A percentile compares a stretch with the other conserved stretches of the same genome.
These are phyloP conservation scores for Naso thynnoides DNA, from an alignment of 2,797 vertebrate species.

Conservation along the genomic window DNA sequence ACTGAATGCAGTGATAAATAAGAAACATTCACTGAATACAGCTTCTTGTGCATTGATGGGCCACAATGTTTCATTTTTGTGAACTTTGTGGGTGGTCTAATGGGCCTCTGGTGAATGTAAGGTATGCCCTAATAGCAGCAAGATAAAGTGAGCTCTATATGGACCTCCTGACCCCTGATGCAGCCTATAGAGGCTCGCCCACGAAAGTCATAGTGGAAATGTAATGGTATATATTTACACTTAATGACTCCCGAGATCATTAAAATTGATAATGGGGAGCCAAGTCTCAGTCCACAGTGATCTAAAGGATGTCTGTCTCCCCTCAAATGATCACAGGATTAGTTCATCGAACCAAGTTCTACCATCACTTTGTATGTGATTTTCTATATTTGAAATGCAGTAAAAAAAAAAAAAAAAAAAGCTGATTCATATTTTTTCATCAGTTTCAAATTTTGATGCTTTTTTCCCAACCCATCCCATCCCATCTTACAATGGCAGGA, in stretches of 20 bases:
- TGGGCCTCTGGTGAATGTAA: slow-evolving; percentile 55
- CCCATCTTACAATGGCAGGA: slow-evolving; percentile 81
- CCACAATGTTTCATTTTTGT: slow-evolving; percentile 19
- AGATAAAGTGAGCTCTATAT: slow-evolving; percentile 49
- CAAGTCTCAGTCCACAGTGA: slow-evolving; percentile 18
- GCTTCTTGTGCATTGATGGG: background rate
- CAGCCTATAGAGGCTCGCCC: slow-evolving; percentile 32
- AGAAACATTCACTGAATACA: slow-evolving; percentile 14
- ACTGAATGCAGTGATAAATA: slow-evolving; percentile 33
- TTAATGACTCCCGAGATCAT: slow-evolving; percentile 53
- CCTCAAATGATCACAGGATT: slow-evolving; percentile 25
- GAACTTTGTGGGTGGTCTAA: slow-evolving; percentile 58
- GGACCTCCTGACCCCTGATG: slow-evolving; percentile 40
- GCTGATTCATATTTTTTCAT: background rate
- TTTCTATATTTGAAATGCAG: slow-evolving; percentile 1
- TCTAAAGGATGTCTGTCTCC: slow-evolving; percentile 28
- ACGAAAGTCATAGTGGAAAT: slow-evolving; percentile 36
- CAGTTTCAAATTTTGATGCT: slow-evolving; percentile 15
- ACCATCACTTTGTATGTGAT: background rate
- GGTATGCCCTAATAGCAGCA: slow-evolving; percentile 60
- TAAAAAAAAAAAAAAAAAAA: slow-evolving; percentile 6
- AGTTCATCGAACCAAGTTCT: background rate
- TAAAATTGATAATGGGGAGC: slow-evolving; percentile 20
- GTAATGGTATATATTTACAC: slow-evolving; percentile 56
- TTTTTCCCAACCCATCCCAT: slow-evolving; percentile 40